Evolutionary conservation across 2,797 vertebrate genomes (phyloP), one percentile per base, ranked within the genome.

Genomic region (Phrynocephalus vlangalii): DNA sequence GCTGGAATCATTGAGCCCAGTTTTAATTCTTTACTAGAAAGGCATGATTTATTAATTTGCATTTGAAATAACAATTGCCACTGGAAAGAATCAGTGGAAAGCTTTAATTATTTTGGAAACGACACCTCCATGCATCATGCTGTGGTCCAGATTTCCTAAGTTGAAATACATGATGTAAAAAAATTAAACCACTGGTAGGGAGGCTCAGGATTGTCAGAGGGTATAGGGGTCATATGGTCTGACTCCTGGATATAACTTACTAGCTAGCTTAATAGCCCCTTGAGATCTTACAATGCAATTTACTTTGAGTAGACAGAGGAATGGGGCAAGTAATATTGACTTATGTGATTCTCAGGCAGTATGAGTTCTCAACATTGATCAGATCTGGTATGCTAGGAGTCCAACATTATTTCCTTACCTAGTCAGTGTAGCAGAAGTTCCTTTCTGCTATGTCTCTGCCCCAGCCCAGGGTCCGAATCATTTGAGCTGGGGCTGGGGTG

Each of bases 51-150:
- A 98, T 98, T 98, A 97, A 98, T 98, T 96, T 96, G 94, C 95
- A 97, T 98, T 98, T 98, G 97, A 98, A 98, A 98, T 98, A 98
- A 98, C 98, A 98, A 98, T 98, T 98, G 98, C 96, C 91, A 92
- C 98, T 96, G 96, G 97, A 97, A 97, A 96, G 95, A 97, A 98
- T 98, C 96, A 97, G 95, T 92, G 96, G 96, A 97, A 97, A 97
- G 95, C 96, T 96, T 97, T 98, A 98, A 98, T 98, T 98, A 97
- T 96, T 96, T 94, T 95, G 96, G 97, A 98, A 98, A 98, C 98
- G 96, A 97, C 95, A 96, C 95, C 95, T 93, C 90, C 83, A 85
- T 94, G 90, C 94, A 92, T 84, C 93, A 94, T 93, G 91, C 91
- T 89, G 93, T 92, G 91, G 92, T 95, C 92, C 91, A 95, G 95